Base-by-base conservation (phyloP, 2,888 invertebrate genomes). In the Phaonia tiefii region DNA sequence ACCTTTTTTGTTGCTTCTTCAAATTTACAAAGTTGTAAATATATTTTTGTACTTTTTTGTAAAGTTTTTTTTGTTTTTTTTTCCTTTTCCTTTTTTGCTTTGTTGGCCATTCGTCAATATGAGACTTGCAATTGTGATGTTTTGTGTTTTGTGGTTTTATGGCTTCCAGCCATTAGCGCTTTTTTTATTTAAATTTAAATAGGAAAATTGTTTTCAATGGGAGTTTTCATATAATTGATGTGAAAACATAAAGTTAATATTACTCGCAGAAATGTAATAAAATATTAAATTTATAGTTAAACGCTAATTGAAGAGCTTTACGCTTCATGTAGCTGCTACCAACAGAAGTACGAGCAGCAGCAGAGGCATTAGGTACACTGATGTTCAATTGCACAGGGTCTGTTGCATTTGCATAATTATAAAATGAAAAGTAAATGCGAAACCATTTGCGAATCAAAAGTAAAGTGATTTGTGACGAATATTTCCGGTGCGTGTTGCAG, bases 301-400 rank as follows among this genome's bases (percentile, higher is more conserved):
- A 63, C 63, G 63, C 63, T 63, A 63, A 63, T 63, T 63, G 63
- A 63, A 22, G 63, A 63, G 20, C 39, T 39, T 42, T 63, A 13
- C 39, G 60, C 10, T 31, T 37, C 2, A 8, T 13, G 22, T 10
- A 22, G 51, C 2, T 1, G 54, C 44, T n/a, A n/a, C n/a, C n/a
- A 54, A 54, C 54, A 13, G n/a, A 31, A 31, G 31, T 31, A 31
- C 31, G 31, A n/a, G n/a, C 8, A 31, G 31, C 8, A 31, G 31
- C 31, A 31, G 4, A 31, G 31, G 8, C 8, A 31, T n/a, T n/a
- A n/a, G n/a, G n/a, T n/a, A n/a, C n/a, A n/a, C n/a, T n/a, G n/a
- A n/a, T n/a, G n/a, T n/a, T n/a, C n/a, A n/a, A n/a, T n/a, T n/a
- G n/a, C n/a, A n/a, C n/a, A n/a, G n/a, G n/a, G n/a, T n/a, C n/a